These are phyloP conservation scores for Morinoia aosen DNA, from an alignment of 2,888 invertebrate species.

Conservation along the genomic window DNA sequence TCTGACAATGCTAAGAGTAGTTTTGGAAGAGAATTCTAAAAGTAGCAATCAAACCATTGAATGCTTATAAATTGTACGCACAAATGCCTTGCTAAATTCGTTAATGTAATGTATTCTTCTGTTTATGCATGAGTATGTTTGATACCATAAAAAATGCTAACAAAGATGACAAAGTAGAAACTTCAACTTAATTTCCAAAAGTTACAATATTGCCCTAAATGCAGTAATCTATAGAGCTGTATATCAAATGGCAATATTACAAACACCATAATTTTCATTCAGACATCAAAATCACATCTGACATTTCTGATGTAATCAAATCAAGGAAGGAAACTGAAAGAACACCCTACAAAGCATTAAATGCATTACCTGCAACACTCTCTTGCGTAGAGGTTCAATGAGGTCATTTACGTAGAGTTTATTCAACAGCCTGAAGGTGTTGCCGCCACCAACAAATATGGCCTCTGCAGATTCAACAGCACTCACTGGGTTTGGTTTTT, in stretches of 20 bases:
- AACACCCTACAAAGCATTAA: not conserved
- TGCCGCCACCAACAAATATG: conserved; percentile 85
- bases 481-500: conserved; percentile 74
- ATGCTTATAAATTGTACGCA: not conserved
- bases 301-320: no score
- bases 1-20: not conserved
- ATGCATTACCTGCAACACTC: conserved; percentile 74
- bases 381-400: conserved; percentile 77
- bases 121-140: no score
- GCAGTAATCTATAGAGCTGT: no score
- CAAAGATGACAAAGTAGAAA: no score
- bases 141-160: no score
- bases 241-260: no score
- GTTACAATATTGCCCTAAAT: no score
- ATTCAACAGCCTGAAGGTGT: conserved; percentile 83
- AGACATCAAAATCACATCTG: no score
- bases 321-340: not conserved
- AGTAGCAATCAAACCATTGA: not conserved
- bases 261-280: no score
- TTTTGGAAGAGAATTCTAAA: not conserved
- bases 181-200: no score
- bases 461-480: conserved; percentile 79
- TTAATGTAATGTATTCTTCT: no score
- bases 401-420: conserved; percentile 80
- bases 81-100: no score